A percentile compares a stretch with the other conserved stretches of the same genome.
phyloP scores from a whole-genome alignment of 2,113 vertebrate genomes.

The Lucifuga dentata region DNA sequence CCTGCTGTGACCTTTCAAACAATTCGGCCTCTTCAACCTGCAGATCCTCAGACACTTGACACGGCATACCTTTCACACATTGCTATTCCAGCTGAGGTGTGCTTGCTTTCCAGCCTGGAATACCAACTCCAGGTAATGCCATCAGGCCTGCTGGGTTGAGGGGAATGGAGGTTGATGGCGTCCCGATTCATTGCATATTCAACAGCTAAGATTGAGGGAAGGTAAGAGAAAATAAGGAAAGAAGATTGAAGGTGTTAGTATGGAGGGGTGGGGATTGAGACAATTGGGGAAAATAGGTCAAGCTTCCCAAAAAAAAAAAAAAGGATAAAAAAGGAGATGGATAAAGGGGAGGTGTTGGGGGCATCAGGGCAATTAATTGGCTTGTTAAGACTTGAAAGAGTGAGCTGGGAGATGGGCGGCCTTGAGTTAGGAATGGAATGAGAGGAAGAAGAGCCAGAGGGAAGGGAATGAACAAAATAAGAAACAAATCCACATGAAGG shows the following conservation, averaged over 20 bases:
- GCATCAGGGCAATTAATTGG: slow-evolving; percentile 69
- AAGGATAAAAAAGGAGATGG: not conserved
- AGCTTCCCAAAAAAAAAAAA: slow-evolving; percentile 24
- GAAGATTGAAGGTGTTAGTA: slow-evolving; percentile 26
- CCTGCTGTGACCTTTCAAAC: not conserved
- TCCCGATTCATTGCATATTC: not conserved
- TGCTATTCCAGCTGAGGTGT: slow-evolving; percentile 5
- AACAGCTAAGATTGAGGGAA: slow-evolving; percentile 13
- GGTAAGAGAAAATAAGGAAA: slow-evolving; percentile 23
- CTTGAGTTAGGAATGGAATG: slow-evolving; percentile 57
- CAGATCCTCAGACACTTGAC: not conserved
- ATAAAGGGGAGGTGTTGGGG: slow-evolving; percentile 3
- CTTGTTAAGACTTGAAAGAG: slow-evolving; percentile 72
- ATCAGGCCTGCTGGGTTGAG: not conserved
- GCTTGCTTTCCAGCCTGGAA: not conserved
- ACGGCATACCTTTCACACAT: not conserved
- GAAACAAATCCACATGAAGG: slow-evolving; percentile 28
- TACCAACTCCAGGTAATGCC: not conserved
- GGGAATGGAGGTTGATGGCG: not conserved
- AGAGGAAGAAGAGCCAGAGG: slow-evolving; percentile 32
- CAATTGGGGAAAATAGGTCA: slow-evolving; percentile 37
- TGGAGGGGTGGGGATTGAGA: slow-evolving; percentile 10
- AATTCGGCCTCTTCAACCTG: not conserved
- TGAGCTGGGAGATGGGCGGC: slow-evolving; percentile 42
- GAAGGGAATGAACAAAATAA: slow-evolving; percentile 24